A percentile compares a stretch with the other conserved stretches of the same genome.
phyloP scores from a whole-genome alignment of 1,140 invertebrate species.

The Aphidius ervi region DNA sequence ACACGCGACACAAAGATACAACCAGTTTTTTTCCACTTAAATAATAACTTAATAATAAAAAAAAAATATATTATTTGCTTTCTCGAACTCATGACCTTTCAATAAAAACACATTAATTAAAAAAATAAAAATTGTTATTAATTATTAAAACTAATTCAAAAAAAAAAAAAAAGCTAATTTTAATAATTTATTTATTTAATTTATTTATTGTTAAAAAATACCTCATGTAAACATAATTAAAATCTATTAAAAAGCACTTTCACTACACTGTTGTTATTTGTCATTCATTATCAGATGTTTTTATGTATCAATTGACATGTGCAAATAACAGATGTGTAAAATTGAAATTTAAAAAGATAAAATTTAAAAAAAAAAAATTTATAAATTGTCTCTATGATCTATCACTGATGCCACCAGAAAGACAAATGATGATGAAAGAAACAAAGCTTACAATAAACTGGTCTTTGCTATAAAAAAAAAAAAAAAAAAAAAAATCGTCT shows the following conservation, averaged over 20 bases:
- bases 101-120: not conserved
- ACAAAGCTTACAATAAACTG: too few relatives aligned
- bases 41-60: too few relatives aligned
- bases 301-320: constrained; percentile 12
- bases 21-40: too few relatives aligned
- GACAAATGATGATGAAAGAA: too few relatives aligned
- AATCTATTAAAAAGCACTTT: constrained; percentile 28
- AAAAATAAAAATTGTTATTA: too few relatives aligned
- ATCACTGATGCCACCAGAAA: too few relatives aligned
- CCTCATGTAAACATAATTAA: constrained; percentile 25
- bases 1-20: too few relatives aligned
- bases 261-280: constrained; percentile 21
- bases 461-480: too few relatives aligned
- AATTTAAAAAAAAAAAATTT: not conserved
- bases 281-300: not conserved
- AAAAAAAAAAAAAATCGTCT: not conserved
- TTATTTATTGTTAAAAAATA: constrained; percentile 11
- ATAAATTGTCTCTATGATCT: too few relatives aligned
- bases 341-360: not conserved
- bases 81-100: not conserved
- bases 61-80: not conserved
- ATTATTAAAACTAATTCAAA: not conserved
- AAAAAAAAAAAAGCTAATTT: not conserved
- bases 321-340: not conserved
- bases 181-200: not conserved